Evolutionary conservation across 2,888 invertebrate species (phyloP).

Genomic region (Orchestes rusci): DNA sequence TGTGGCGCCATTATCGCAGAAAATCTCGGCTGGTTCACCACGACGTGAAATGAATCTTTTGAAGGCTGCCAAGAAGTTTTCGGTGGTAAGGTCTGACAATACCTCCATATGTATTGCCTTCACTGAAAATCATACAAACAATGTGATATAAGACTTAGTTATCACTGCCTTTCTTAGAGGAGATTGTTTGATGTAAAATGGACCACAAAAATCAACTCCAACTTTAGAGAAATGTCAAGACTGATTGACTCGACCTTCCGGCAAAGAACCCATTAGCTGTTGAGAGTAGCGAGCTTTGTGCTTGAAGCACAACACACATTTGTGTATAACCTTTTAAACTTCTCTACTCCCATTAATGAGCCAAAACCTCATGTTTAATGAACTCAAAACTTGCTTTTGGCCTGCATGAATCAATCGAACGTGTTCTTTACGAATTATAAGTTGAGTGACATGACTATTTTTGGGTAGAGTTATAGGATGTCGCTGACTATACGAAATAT

Average conservation of each 20-base stretch:
- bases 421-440: slow-evolving; percentile 20
- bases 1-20: slow-evolving; percentile 16
- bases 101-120: slow-evolving; percentile 19
- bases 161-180: slow-evolving; percentile 1
- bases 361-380: slow-evolving; percentile 17
- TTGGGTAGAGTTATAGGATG: slow-evolving; percentile 23
- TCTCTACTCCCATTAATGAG: slow-evolving; percentile 16
- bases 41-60: slow-evolving; percentile 17
- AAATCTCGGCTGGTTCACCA: slow-evolving; percentile 9
- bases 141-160: slow-evolving; percentile 10
- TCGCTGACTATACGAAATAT: slow-evolving; percentile 14
- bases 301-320: slow-evolving; percentile 17
- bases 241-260: slow-evolving; percentile 11
- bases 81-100: slow-evolving; percentile 17
- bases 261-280: slow-evolving; percentile 20
- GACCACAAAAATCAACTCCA: slow-evolving; percentile 16
- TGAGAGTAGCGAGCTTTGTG: slow-evolving; percentile 7
- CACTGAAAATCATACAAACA: slow-evolving; percentile 17
- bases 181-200: slow-evolving; percentile 12
- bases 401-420: slow-evolving; percentile 17
- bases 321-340: slow-evolving; percentile 17
- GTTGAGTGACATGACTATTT: slow-evolving; percentile 11
- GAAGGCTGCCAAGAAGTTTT: slow-evolving; percentile 14
- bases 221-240: slow-evolving; percentile 8
- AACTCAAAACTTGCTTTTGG: slow-evolving; percentile 15